phyloP scores from a whole-genome alignment of 2,888 invertebrate species.

The Frankliniella fusca region DNA sequence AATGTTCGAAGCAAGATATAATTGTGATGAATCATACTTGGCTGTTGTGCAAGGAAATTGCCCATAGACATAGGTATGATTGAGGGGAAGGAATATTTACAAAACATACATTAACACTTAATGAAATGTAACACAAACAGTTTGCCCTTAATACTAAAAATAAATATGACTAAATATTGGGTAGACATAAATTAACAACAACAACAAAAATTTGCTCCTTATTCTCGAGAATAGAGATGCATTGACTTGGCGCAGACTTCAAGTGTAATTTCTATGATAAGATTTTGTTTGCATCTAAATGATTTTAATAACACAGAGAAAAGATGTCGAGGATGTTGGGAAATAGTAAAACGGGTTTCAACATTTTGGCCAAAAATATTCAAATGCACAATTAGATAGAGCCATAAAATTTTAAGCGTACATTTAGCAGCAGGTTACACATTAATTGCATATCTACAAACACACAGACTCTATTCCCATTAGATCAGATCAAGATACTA shows the following conservation, averaged over 20 bases:
- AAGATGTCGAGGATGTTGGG: too few species aligned
- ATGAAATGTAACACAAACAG: not conserved
- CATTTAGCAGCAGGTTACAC: not conserved
- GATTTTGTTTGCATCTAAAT: too few species aligned
- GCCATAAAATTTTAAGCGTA: not conserved
- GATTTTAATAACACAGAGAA: too few species aligned
- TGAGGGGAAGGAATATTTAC: not conserved
- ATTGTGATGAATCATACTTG: too few species aligned
- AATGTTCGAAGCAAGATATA: too few species aligned
- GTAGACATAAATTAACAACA: not conserved
- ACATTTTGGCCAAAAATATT: too few species aligned
- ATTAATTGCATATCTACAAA: not conserved
- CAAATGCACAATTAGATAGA: too few species aligned
- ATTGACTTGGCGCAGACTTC: not conserved
- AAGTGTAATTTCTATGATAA: too few species aligned
- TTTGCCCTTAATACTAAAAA: conserved; percentile 13
- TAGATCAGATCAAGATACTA: not conserved
- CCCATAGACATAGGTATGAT: too few species aligned
- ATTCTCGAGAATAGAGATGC: not conserved
- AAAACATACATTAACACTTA: not conserved
- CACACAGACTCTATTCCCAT: not conserved
- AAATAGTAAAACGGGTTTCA: too few species aligned
- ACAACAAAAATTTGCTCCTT: not conserved
- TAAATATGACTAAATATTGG: conserved; percentile 21
- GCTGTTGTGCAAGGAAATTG: too few species aligned